Conservation (phyloP, 2,113 vertebrate species). For the Centropus bengalensis region DNA sequence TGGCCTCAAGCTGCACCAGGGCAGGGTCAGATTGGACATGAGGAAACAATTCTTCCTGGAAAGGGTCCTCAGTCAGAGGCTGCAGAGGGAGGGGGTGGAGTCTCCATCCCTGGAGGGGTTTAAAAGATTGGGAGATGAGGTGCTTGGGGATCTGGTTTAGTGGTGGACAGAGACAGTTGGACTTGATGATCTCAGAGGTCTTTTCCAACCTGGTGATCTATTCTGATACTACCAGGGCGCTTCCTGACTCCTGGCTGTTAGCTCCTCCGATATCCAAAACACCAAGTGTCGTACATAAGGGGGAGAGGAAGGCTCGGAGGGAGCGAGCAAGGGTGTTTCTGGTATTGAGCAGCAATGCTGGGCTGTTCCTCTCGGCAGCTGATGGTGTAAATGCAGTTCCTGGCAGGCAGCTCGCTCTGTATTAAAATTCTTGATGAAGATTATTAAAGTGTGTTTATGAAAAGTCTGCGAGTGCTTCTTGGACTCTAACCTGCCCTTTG, state of each 20-base stretch:
- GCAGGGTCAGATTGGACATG: too few relatives aligned
- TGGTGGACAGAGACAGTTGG: too few relatives aligned
- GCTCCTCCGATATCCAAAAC: background rate
- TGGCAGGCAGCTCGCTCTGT: conserved; percentile 55
- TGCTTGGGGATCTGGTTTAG: too few relatives aligned
- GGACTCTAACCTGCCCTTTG: background rate
- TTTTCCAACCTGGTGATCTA: too few relatives aligned
- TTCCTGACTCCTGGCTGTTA: background rate
- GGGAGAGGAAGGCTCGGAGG: background rate
- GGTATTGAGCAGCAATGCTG: conserved; percentile 20
- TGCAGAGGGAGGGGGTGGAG: too few relatives aligned
- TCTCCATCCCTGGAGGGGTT: too few relatives aligned
- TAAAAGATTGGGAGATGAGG: too few relatives aligned
- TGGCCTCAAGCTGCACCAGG: too few relatives aligned
- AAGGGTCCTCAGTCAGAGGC: too few relatives aligned
- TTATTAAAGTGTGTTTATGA: conserved; percentile 70
- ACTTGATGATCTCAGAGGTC: too few relatives aligned
- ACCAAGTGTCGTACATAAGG: background rate
- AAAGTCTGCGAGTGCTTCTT: conserved; percentile 57
- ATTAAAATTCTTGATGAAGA: conserved; percentile 67
- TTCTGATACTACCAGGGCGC: background rate
- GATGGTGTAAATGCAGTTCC: conserved; percentile 65
- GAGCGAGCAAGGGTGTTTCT: conserved; percentile 33
- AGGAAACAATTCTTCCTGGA: too few relatives aligned
- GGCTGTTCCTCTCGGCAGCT: conserved; percentile 2